Evolutionary conservation across 2,888 invertebrate genomes (phyloP).

Genomic region (Caenorhabditis wallacei): DNA sequence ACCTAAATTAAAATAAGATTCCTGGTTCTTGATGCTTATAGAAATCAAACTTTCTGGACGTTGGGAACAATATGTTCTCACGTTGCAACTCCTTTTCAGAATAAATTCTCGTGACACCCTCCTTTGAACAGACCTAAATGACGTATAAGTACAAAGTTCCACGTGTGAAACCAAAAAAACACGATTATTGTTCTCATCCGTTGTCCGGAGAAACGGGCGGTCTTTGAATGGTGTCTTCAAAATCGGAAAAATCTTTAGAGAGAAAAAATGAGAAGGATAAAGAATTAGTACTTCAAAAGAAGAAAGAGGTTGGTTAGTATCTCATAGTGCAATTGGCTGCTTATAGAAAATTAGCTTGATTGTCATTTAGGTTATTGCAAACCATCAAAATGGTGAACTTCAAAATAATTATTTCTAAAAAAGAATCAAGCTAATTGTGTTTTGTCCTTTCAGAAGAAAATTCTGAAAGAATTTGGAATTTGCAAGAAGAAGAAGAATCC

Average conservation of each 20-base stretch:
- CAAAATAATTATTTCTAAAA: not conserved
- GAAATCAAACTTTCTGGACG: too few species aligned
- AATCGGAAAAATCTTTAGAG: not conserved
- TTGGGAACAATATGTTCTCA: too few species aligned
- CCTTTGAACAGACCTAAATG: not conserved
- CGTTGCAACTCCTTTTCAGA: too few species aligned
- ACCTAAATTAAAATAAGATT: too few species aligned
- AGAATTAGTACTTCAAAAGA: slow-evolving; percentile 1
- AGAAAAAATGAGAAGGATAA: slow-evolving; percentile 3
- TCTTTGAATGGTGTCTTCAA: slow-evolving; percentile 14
- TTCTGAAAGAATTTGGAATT: slow-evolving; percentile 3
- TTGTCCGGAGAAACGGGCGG: slow-evolving; percentile 40
- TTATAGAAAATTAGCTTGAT: slow-evolving; percentile 16
- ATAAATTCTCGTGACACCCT: not conserved
- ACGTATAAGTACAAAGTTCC: not conserved
- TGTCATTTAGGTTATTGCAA: slow-evolving; percentile 19
- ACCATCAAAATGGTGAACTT: too few species aligned
- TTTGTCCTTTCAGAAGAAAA: slow-evolving; percentile 17
- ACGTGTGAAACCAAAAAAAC: slow-evolving; percentile 3
- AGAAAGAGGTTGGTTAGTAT: slow-evolving; percentile 29
- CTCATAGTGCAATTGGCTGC: not conserved
- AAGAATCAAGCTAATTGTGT: slow-evolving; percentile 24
- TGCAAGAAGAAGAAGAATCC: not conserved
- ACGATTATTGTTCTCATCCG: slow-evolving; percentile 4
- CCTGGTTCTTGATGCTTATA: too few species aligned